These are phyloP conservation scores for Yponomeuta evonymella DNA, from an alignment of 2,888 invertebrate genomes.

Conservation along the genomic window DNA sequence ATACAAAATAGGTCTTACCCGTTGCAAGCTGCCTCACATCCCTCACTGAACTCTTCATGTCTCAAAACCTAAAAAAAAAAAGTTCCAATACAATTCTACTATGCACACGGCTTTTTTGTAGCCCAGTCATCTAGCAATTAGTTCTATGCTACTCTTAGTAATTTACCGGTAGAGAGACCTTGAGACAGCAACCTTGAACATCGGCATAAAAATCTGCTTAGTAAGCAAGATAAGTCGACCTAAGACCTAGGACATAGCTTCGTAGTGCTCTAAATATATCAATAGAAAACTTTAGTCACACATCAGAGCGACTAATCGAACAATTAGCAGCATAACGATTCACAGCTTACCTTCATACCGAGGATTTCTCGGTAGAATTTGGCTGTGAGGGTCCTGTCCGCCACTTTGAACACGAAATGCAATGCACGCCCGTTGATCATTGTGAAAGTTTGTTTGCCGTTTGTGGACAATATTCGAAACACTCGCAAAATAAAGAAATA, in stretches of 20 bases:
- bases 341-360: slow-evolving; percentile 90
- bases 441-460: slow-evolving; percentile 24
- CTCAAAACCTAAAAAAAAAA: slow-evolving; percentile 82
- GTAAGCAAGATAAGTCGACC: neutral
- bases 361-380: slow-evolving; percentile 93
- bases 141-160: neutral
- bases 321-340: neutral
- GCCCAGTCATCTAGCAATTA: neutral
- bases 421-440: slow-evolving; percentile 86
- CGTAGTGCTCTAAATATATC: no score
- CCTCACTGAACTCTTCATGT: slow-evolving; percentile 98
- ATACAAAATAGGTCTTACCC: slow-evolving; percentile 77
- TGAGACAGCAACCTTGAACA: neutral
- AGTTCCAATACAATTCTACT: slow-evolving; percentile 1
- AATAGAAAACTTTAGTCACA: neutral
- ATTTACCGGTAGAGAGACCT: neutral
- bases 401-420: slow-evolving; percentile 98
- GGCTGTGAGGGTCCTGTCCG: slow-evolving; percentile 88
- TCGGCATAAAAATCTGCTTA: neutral
- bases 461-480: neutral
- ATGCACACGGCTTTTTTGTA: neutral
- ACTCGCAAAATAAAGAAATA: neutral
- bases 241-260: no score
- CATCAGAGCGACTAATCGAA: neutral
- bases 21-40: slow-evolving; percentile 98